phyloP scores from a whole-genome alignment of 37 sponge, comb jelly and placozoan species.

The Chondrilla cf. caribensis region DNA sequence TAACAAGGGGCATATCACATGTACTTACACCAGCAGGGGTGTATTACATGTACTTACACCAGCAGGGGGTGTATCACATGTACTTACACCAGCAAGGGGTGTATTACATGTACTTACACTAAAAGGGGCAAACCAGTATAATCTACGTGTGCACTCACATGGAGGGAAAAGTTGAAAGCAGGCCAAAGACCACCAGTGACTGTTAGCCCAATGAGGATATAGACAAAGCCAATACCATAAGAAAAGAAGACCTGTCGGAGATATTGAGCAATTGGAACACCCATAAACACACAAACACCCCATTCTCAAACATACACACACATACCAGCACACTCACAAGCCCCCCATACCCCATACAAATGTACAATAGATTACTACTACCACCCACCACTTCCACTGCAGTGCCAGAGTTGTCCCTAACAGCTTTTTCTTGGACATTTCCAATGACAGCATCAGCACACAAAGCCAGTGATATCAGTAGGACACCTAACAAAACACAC shows the following conservation, averaged over 20 bases:
- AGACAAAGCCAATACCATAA: slow-evolving; percentile 59
- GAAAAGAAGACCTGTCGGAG: slow-evolving; percentile 50
- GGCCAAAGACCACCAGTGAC: slow-evolving; percentile 13
- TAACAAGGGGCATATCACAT: too few relatives aligned
- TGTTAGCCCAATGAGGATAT: slow-evolving; percentile 40
- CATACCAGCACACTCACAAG: background rate
- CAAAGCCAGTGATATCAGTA: slow-evolving; percentile 78
- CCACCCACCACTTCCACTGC: slow-evolving; percentile 50
- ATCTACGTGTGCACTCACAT: too few relatives aligned
- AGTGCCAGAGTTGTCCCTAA: slow-evolving; percentile 52
- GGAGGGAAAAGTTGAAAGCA: slow-evolving; percentile 32
- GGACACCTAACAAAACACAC: slow-evolving; percentile 45
- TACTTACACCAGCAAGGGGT: too few relatives aligned
- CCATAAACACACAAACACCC: too few relatives aligned
- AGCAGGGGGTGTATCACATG: too few relatives aligned
- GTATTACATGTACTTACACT: too few relatives aligned
- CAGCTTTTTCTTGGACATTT: slow-evolving; percentile 81
- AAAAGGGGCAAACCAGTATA: too few relatives aligned
- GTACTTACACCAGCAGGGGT: too few relatives aligned
- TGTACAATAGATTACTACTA: background rate
- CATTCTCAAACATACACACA: too few relatives aligned
- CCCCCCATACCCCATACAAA: too few relatives aligned
- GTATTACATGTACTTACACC: too few relatives aligned
- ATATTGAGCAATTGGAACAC: background rate
- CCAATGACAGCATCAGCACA: slow-evolving; percentile 89